Percentiles rank a stretch among this genome's conserved stretches.
Evolutionary conservation across 2,113 vertebrate genomes (phyloP).

Genomic region (Entelurus aequoreus): DNA sequence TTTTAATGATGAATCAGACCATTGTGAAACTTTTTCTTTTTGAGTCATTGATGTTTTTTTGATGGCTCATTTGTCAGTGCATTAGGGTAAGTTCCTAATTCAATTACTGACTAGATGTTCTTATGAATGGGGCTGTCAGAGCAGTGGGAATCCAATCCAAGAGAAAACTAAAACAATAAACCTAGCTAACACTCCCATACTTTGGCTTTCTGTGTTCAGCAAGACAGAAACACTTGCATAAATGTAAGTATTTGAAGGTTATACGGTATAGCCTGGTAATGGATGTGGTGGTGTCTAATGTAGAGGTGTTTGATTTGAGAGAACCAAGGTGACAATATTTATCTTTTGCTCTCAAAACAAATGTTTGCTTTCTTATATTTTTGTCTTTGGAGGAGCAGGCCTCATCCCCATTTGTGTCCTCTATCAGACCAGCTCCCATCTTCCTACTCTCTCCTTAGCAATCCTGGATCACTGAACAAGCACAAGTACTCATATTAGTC

Average conservation of each 20-base stretch:
- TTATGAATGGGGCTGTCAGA: constrained; percentile 64
- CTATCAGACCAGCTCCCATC: constrained; percentile 58
- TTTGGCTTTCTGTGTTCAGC: neutral
- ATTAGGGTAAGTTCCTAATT: constrained; percentile 47
- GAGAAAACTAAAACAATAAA: neutral
- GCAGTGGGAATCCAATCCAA: constrained; percentile 21
- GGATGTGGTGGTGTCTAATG: constrained; percentile 23
- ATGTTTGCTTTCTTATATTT: neutral
- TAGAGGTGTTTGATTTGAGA: constrained; percentile 29
- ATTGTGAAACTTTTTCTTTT: too few species aligned
- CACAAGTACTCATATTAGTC: constrained; percentile 60
- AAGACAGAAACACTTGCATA: neutral
- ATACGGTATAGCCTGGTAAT: too few species aligned
- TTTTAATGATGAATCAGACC: too few species aligned
- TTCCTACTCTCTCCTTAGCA: constrained; percentile 55
- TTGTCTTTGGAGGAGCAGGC: constrained; percentile 62
- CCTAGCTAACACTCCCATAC: neutral
- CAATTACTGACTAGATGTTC: constrained; percentile 24
- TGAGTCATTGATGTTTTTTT: constrained; percentile 16
- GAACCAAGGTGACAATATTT: neutral
- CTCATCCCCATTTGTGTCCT: constrained; percentile 55
- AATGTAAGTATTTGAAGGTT: neutral
- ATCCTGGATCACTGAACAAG: constrained; percentile 63
- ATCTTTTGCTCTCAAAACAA: neutral
- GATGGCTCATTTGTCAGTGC: constrained; percentile 52